A percentile compares a stretch with the other conserved stretches of the same genome.
These are phyloP conservation scores for Clarias macrocephalus DNA, from an alignment of 2,113 vertebrate genomes.

Conservation along the genomic window DNA sequence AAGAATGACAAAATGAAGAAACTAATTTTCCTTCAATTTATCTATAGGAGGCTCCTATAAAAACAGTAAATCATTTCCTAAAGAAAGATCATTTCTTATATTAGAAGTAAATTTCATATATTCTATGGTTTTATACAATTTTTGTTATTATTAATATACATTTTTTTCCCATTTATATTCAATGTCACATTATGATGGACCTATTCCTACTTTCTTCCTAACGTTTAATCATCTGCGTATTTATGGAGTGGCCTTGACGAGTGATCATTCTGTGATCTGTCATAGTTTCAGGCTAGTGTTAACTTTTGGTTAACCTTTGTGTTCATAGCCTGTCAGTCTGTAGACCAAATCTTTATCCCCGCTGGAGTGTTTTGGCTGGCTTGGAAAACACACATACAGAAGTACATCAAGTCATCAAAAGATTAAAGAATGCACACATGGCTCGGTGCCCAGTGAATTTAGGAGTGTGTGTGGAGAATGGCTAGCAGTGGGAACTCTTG, in stretches of 20 bases:
- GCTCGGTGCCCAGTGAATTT: slow-evolving; percentile 25
- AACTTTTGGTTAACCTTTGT: slow-evolving; percentile 33
- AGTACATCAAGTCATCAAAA: slow-evolving; percentile 21
- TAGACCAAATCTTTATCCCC: slow-evolving; percentile 22
- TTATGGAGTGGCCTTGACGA: not conserved
- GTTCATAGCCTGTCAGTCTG: slow-evolving; percentile 17
- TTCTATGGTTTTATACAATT: not conserved
- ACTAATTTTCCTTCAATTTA: not conserved
- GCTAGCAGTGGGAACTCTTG: not conserved
- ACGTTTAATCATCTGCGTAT: slow-evolving; percentile 8
- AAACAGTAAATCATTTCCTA: not conserved
- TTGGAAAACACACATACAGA: slow-evolving; percentile 29
- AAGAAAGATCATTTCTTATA: not conserved
- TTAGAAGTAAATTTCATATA: not conserved
- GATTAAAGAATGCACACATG: slow-evolving; percentile 45
- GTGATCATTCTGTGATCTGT: slow-evolving; percentile 17
- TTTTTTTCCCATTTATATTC: not conserved
- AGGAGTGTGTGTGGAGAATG: slow-evolving; percentile 7
- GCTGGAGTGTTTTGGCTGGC: slow-evolving; percentile 10
- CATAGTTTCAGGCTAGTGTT: slow-evolving; percentile 8
- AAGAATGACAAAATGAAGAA: not conserved
- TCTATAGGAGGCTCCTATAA: not conserved
- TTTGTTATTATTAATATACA: not conserved
- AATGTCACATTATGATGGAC: not conserved
- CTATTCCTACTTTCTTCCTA: not conserved